Evolutionary conservation across 2,113 vertebrate genomes (phyloP), one percentile per base, ranked within the genome.

Genomic region (human (Homo sapiens)): DNA sequence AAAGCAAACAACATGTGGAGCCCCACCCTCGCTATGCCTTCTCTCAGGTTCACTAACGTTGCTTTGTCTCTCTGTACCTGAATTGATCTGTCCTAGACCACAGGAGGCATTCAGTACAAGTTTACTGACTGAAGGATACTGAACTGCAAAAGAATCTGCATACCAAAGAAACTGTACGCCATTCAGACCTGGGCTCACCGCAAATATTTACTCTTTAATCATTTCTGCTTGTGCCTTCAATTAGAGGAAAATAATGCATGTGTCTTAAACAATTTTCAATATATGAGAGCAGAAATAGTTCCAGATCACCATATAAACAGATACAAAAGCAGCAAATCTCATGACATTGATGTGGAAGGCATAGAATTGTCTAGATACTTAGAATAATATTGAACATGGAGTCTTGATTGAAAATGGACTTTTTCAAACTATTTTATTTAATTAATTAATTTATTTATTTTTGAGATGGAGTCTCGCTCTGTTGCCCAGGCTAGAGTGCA

Each of bases 381-480:
- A 35, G 43, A 94, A 93, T 48, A 92, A 82, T 17, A 8, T 16
- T 76, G 48, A 76, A 40, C 52, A 66, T 2, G 5, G 14, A 95
- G 35, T 23, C 35, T 61, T 73, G 68, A 91, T 75, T 73, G n/a
- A 57, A 75, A 97, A 72, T 59, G n/a, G 48, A 92, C 45, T 79
- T 96, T 57, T 68, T 45, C 20, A 75, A 86, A 78, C 55, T 85
- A 32, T 78, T 70, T 73, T 48, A 22, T 50, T 64, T 64, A 14
- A 14, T 64, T 30, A 0, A 61, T 30, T 64, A 0, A 32, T 32
- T 32, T 1, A 64, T 32, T 64, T 64, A 64, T 64, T 12, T 64
- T 64, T 64, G 61, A 64, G 6, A 14, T 0, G 1, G 61, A 64
- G 27, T 64, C 30, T 64, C 2, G 13, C 61, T 32, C 27, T 64